phyloP scores from a whole-genome alignment of 2,797 vertebrate species.

The Hemibagrus guttatus region DNA sequence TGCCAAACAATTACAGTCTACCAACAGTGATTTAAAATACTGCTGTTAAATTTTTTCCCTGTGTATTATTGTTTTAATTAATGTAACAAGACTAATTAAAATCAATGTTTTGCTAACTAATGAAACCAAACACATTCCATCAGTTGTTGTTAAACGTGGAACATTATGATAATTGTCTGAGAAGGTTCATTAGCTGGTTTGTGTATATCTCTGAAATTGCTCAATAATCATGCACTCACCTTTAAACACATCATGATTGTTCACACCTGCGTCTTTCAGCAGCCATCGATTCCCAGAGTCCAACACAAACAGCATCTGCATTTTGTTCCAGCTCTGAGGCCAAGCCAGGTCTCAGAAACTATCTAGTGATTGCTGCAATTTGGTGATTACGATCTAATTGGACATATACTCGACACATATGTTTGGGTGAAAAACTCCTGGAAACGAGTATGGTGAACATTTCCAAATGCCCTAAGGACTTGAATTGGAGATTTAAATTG shows the following conservation, averaged over 20 bases:
- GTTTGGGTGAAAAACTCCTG: conserved; percentile 10
- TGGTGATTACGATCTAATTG: conserved; percentile 28
- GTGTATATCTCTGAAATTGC: conserved; percentile 15
- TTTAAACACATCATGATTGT: conserved; percentile 25
- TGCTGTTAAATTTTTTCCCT: not conserved
- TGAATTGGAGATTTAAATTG: not conserved
- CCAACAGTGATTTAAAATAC: conserved; percentile 4
- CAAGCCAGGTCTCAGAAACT: not conserved
- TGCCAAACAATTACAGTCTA: conserved; percentile 25
- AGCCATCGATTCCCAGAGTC: not conserved
- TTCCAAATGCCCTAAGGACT: conserved; percentile 2
- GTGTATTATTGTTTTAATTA: conserved; percentile 39
- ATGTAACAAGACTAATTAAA: conserved; percentile 40
- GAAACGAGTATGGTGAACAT: not conserved
- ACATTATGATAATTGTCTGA: not conserved
- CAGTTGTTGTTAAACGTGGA: conserved; percentile 1
- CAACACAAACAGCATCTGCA: conserved; percentile 8
- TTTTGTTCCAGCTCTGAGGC: not conserved
- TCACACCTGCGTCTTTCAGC: conserved; percentile 32
- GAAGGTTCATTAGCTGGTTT: conserved; percentile 2
- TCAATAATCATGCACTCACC: conserved; percentile 5
- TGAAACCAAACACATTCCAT: conserved; percentile 25
- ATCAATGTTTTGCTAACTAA: conserved; percentile 35
- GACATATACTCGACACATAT: conserved; percentile 30
- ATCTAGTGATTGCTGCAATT: conserved; percentile 23